phyloP scores from a whole-genome alignment of 2,888 invertebrate species.

The Cancer borealis region DNA sequence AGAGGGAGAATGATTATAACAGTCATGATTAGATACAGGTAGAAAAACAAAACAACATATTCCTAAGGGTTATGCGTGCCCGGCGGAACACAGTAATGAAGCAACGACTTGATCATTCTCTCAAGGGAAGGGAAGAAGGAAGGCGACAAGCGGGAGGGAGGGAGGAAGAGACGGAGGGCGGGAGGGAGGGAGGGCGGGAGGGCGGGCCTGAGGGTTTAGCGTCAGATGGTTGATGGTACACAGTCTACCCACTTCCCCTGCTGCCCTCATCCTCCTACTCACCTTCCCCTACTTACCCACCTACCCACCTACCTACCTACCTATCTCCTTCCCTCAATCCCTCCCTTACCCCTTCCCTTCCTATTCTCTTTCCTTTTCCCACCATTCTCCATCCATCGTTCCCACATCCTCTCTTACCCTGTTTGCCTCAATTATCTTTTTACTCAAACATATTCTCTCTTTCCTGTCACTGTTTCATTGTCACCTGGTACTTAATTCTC shows the following conservation, averaged over 20 bases:
- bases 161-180: not conserved
- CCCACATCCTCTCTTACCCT: slow-evolving; percentile 11
- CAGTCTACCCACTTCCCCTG: slow-evolving; percentile 35
- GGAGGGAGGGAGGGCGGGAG: slow-evolving; percentile 38
- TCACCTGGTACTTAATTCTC: not conserved
- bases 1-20: not conserved
- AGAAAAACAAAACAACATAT: not conserved
- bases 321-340: not conserved
- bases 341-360: not conserved
- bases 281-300: slow-evolving; percentile 1
- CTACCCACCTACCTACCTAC: not conserved
- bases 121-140: not conserved
- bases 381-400: slow-evolving; percentile 37
- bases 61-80: not conserved
- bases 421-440: not conserved
- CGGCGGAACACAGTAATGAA: not conserved
- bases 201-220: slow-evolving; percentile 50
- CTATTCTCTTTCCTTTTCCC: not conserved
- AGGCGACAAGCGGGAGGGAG: slow-evolving; percentile 44
- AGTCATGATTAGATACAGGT: not conserved
- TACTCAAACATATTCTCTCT: slow-evolving; percentile 11
- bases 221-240: slow-evolving; percentile 63
- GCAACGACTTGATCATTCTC: not conserved
- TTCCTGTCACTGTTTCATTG: slow-evolving; percentile 6
- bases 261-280: slow-evolving; percentile 11